phyloP scores from a whole-genome alignment of 2,113 vertebrate genomes.

The Thymallus thymallus region DNA sequence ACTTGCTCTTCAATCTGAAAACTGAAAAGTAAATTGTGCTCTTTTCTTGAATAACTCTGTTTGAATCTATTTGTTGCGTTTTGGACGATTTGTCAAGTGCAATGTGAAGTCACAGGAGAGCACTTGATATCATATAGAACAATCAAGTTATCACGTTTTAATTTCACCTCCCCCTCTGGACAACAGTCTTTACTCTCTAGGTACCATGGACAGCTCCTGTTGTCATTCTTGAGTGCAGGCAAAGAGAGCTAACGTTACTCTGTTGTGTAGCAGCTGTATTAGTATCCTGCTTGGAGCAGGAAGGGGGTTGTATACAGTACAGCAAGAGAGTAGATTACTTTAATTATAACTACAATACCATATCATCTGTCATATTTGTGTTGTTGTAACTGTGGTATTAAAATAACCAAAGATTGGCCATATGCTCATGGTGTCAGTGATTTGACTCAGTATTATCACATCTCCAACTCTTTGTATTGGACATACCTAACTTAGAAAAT shows the following conservation, averaged over 20 bases:
- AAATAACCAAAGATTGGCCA: conserved; percentile 15
- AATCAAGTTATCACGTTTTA: not conserved
- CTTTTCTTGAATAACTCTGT: not conserved
- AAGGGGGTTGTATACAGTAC: conserved; percentile 28
- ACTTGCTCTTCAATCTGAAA: not conserved
- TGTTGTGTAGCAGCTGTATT: conserved; percentile 63
- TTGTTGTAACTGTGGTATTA: not conserved
- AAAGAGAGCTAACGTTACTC: conserved; percentile 48
- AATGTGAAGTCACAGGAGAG: not conserved
- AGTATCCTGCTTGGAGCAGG: conserved; percentile 58
- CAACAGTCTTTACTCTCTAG: conserved; percentile 20
- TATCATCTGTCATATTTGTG: conserved; percentile 41
- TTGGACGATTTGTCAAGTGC: not conserved
- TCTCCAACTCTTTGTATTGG: conserved; percentile 5
- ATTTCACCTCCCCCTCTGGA: not conserved
- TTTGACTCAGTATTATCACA: not conserved
- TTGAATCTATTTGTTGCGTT: not conserved
- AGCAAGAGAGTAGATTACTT: conserved; percentile 45
- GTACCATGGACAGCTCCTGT: conserved; percentile 93
- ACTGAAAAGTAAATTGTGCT: not conserved
- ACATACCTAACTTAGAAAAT: no score
- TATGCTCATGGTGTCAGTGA: not conserved
- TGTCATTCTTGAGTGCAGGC: conserved; percentile 23
- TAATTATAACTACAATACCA: conserved; percentile 46
- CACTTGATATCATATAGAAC: not conserved